A percentile compares a stretch with the other conserved stretches of the same genome.
Conservation (phyloP, 1,140 invertebrate genomes). For the Asobara japonica region DNA sequence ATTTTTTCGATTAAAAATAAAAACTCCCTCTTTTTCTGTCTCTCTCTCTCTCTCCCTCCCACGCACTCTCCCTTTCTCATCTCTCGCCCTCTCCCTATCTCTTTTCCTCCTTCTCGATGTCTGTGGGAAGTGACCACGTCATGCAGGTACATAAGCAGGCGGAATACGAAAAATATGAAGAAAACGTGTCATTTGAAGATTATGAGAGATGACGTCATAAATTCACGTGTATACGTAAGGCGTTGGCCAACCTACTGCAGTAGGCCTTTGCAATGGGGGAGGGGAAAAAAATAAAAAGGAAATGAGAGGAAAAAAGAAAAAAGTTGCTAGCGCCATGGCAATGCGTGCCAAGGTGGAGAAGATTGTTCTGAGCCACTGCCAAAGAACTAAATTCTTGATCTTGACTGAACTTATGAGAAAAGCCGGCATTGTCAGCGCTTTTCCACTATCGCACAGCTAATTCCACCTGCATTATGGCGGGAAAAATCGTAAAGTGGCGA, state of each 20-base stretch:
- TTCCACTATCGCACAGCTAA: neutral
- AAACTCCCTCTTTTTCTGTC: neutral
- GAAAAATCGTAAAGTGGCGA: neutral
- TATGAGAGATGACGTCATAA: conserved; percentile 11
- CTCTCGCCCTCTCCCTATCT: neutral
- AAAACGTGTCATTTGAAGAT: neutral
- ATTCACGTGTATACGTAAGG: conserved; percentile 4
- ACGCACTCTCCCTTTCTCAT: neutral
- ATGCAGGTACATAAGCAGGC: conserved; percentile 7
- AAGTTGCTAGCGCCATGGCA: neutral
- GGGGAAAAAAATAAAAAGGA: neutral
- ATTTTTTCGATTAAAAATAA: neutral
- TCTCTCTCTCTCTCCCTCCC: neutral
- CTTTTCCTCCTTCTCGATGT: neutral
- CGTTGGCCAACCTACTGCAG: neutral
- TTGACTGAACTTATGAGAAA: neutral
- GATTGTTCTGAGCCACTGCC: neutral
- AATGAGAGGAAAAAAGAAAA: neutral
- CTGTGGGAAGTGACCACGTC: conserved; percentile 12
- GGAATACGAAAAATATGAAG: neutral
- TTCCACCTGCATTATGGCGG: neutral
- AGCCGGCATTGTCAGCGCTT: neutral
- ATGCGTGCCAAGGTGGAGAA: neutral
- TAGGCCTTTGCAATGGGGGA: neutral
- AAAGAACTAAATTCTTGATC: neutral